These are phyloP conservation scores for Drosophila ogumai DNA, from an alignment of 1,140 invertebrate species.

Conservation along the genomic window DNA sequence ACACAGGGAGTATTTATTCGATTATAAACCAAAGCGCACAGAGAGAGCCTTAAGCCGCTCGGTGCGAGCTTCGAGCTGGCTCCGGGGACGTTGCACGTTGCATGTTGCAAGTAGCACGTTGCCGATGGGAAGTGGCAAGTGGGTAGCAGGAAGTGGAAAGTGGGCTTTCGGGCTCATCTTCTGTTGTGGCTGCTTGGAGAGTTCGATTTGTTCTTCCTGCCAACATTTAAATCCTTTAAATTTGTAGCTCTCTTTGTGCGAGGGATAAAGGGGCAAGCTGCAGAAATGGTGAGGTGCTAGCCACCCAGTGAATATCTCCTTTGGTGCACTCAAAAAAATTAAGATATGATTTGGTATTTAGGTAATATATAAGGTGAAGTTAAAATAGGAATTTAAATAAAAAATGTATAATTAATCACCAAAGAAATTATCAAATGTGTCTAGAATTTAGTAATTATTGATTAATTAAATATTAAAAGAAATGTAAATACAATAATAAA, in stretches of 20 bases:
- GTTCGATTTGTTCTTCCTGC: conserved; percentile 59
- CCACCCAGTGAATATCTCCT: conserved; percentile 29
- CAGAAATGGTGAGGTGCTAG: conserved; percentile 24
- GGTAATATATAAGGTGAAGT: no score
- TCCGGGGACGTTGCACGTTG: conserved; percentile 65
- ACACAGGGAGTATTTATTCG: conserved; percentile 64
- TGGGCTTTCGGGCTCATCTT: conserved; percentile 20
- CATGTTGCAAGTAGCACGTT: conserved; percentile 54
- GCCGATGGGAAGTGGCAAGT: conserved; percentile 17
- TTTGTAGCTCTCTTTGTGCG: conserved; percentile 62
- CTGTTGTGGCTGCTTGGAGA: conserved; percentile 28
- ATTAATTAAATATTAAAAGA: neutral
- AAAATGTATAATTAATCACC: no score
- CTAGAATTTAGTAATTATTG: no score
- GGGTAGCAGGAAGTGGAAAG: conserved; percentile 14
- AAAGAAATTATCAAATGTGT: no score
- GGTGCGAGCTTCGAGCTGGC: conserved; percentile 66
- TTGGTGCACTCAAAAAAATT: neutral
- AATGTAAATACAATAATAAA: neutral
- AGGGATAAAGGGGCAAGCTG: conserved; percentile 36
- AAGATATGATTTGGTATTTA: no score
- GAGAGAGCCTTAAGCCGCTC: conserved; percentile 79
- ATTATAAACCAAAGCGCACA: conserved; percentile 55
- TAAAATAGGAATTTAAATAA: no score
- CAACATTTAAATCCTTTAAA: conserved; percentile 82